These are phyloP conservation scores for Marronus borbonicus DNA, from an alignment of 2,888 invertebrate species.

Conservation along the genomic window DNA sequence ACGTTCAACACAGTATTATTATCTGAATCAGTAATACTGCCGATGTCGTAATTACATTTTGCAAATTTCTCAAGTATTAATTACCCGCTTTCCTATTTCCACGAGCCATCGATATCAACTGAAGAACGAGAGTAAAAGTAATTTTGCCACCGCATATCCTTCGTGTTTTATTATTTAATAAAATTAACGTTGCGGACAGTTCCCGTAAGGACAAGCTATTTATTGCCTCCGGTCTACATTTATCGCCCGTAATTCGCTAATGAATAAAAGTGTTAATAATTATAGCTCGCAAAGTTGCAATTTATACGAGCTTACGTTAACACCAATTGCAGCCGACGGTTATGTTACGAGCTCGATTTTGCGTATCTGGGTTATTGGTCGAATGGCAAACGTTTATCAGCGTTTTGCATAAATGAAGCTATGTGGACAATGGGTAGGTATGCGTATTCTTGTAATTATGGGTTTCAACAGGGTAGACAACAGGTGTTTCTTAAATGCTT, in stretches of 20 bases:
- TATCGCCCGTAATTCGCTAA: conserved; percentile 42
- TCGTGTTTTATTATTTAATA: conserved; percentile 32
- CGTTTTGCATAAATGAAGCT: conserved; percentile 28
- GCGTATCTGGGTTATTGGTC: conserved; percentile 20
- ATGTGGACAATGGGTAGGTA: background rate
- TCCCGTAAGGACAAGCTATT: conserved; percentile 20
- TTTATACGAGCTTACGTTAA: conserved; percentile 26
- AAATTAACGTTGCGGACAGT: background rate
- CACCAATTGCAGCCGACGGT: conserved; percentile 20
- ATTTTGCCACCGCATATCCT: conserved; percentile 8
- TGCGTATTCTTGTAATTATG: background rate
- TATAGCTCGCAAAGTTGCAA: conserved; percentile 27
- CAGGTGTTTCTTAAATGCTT: too few relatives aligned
- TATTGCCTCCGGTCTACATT: conserved; percentile 22
- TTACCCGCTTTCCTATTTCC: too few relatives aligned
- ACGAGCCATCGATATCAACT: too few relatives aligned
- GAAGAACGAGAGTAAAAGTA: conserved; percentile 17
- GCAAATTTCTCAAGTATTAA: too few relatives aligned
- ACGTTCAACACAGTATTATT: too few relatives aligned
- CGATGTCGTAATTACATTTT: too few relatives aligned
- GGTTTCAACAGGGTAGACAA: too few relatives aligned
- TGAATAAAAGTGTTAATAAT: conserved; percentile 46
- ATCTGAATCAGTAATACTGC: too few relatives aligned
- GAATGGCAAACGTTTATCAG: background rate
- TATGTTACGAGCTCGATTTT: conserved; percentile 29